Base-by-base conservation (phyloP, 2,113 vertebrate species). In the Takifugu bimaculatus region DNA sequence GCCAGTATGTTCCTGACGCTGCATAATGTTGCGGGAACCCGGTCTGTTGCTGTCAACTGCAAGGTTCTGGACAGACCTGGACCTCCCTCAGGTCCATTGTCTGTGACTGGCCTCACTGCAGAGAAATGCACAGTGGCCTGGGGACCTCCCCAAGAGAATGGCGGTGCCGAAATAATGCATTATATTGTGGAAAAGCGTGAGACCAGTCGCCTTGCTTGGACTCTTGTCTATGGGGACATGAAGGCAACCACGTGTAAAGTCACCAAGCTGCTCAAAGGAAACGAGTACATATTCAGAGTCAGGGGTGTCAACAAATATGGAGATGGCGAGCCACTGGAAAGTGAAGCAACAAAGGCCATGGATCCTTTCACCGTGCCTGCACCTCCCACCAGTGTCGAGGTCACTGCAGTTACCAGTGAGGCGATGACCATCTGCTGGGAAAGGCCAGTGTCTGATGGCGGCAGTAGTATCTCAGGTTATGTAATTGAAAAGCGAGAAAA, bases 391-490 rank as follows among this genome's bases (percentile, higher is more conserved):
- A 92, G 93, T 83, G 90, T 98, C 74, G 91, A 98, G 81, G 92
- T 99, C 68, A 97, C 95, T 25, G 90, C 90, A 75, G 89, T 98
- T 67, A 98, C 94, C 72, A 92, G 94, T 83, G 94, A 96, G 58
- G 93, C 93, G 1, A 98, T 99, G 94, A 98, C 96, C 25, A 88
- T 99, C 63, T 98, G 96, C 77, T 99, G 97, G 97, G 92, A 94
- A 71, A 94, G 97, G 88, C 97, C 97, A 9, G 89, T 92, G 35
- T 94, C 90, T 78, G 97, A 99, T 85, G 97, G 97, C 68, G 97
- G 97, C 49, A 98, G 63, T 84, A 94, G 95, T 67, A 98, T 99
- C 72, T 82, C 88, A 75, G 93, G 97, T 57, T 99, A 98, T 76
- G 90, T 98, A 29, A 97, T 98, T 88, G 97, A 99, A 87, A 95